phyloP scores from a whole-genome alignment of 30 jellyfish, hydroid and myxozoan species.

The Catostylus mosaicus region DNA sequence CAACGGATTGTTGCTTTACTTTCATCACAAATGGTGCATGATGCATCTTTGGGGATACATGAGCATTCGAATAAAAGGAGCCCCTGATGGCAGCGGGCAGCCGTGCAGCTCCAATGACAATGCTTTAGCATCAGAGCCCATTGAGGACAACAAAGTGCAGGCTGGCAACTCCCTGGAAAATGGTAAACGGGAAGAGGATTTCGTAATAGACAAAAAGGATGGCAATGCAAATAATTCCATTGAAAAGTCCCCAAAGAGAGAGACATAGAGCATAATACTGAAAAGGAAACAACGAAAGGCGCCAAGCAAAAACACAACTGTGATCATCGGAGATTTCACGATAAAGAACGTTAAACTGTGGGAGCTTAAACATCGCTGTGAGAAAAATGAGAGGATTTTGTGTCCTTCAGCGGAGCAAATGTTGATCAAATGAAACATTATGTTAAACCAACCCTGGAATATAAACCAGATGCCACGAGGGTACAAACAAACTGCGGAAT shows the following conservation, averaged over 20 bases:
- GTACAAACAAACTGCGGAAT: no score
- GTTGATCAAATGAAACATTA: background rate
- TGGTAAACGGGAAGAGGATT: constrained; percentile 5
- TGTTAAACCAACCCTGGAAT: background rate
- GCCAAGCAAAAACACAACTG: constrained; percentile 18
- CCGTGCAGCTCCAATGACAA: constrained; percentile 3
- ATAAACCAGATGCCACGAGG: constrained; percentile 3
- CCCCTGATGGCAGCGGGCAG: constrained; percentile 9
- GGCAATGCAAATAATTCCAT: constrained; percentile 11
- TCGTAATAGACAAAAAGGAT: constrained; percentile 13
- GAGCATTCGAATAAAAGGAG: background rate
- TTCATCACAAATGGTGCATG: constrained; percentile 16
- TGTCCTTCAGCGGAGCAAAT: constrained; percentile 25
- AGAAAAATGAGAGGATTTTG: constrained; percentile 2
- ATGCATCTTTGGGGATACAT: constrained; percentile 4
- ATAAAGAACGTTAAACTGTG: constrained; percentile 12
- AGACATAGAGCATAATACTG: constrained; percentile 11
- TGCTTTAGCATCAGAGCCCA: background rate
- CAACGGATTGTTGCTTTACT: constrained; percentile 7
- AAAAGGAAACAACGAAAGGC: constrained; percentile 13
- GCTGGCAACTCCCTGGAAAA: constrained; percentile 21
- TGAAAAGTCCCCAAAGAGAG: constrained; percentile 5
- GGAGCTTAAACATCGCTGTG: constrained; percentile 2
- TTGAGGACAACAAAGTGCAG: background rate
- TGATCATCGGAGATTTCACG: constrained; percentile 9